Percentiles rank a stretch among this genome's conserved stretches.
phyloP scores from a whole-genome alignment of 2,113 vertebrate species.

The Oreocharis arfaki region DNA sequence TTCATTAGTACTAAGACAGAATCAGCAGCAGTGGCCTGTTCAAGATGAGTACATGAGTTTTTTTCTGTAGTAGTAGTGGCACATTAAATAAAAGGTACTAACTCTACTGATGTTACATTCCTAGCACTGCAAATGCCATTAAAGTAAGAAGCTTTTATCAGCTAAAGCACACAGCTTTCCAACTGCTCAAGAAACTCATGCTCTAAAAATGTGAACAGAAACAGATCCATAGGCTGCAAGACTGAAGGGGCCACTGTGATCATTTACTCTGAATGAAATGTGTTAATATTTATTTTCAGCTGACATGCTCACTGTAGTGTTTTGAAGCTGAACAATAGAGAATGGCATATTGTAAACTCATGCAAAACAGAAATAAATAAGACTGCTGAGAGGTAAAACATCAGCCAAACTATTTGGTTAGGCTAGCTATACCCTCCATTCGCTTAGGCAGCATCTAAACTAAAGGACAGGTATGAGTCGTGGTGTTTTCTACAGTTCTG shows the following conservation, averaged over 20 bases:
- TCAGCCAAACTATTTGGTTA: background rate
- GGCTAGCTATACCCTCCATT: background rate
- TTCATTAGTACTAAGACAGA: background rate
- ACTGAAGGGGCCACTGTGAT: background rate
- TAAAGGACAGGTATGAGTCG: background rate
- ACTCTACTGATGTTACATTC: background rate
- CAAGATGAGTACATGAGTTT: background rate
- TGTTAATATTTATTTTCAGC: background rate
- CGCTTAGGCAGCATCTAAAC: background rate
- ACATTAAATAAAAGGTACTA: background rate
- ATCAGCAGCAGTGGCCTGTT: background rate
- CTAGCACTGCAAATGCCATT: background rate
- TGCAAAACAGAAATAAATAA: background rate
- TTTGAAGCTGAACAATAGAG: background rate
- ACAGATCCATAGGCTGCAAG: background rate
- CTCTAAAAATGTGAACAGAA: background rate
- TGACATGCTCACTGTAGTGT: background rate
- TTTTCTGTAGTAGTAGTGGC: background rate
- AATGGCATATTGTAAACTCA: background rate
- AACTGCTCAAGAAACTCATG: background rate
- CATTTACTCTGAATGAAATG: background rate
- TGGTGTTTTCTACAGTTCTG: background rate
- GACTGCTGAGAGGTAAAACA: background rate
- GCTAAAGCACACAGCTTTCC: background rate
- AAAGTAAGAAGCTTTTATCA: background rate